phyloP scores from a whole-genome alignment of 2,888 invertebrate species.

The Ptychoptera albimana region DNA sequence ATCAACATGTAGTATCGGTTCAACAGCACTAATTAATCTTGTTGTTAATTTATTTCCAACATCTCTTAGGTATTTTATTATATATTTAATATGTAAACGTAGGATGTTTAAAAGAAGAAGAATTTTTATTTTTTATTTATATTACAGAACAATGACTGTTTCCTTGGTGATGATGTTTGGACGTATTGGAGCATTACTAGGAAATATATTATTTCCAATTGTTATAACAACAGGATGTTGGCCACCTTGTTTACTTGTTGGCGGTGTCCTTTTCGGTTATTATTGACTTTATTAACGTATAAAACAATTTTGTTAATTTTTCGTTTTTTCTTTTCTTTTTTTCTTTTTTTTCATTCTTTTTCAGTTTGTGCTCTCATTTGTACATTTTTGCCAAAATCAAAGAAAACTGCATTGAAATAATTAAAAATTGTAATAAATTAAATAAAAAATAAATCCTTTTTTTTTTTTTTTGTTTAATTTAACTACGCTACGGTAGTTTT shows the following conservation, averaged over 20 bases:
- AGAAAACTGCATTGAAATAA: too few relatives aligned
- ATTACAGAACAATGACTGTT: constrained; percentile 52
- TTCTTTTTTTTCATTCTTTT: too few relatives aligned
- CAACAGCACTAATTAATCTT: constrained; percentile 23
- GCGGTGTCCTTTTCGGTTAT: constrained; percentile 41
- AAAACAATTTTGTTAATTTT: too few relatives aligned
- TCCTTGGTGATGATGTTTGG: constrained; percentile 55
- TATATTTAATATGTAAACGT: background rate
- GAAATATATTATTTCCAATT: constrained; percentile 54
- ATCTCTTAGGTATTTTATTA: constrained; percentile 19
- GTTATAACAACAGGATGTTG: constrained; percentile 50
- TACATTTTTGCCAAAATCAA: too few relatives aligned
- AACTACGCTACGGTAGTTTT: too few relatives aligned
- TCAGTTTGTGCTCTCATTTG: too few relatives aligned
- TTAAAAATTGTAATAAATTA: too few relatives aligned
- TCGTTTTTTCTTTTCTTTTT: too few relatives aligned
- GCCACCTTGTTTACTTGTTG: constrained; percentile 55
- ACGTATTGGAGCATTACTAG: constrained; percentile 49
- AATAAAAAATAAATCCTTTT: too few relatives aligned
- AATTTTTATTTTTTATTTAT: constrained; percentile 5
- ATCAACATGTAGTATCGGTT: constrained; percentile 32
- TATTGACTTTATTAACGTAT: background rate
- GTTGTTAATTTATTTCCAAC: constrained; percentile 25
- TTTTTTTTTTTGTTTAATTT: too few relatives aligned
- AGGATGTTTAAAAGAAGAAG: background rate